Percentiles rank a stretch among this genome's conserved stretches.
These are phyloP conservation scores for Serripes groenlandicus DNA, from an alignment of 2,888 invertebrate genomes.

Conservation along the genomic window DNA sequence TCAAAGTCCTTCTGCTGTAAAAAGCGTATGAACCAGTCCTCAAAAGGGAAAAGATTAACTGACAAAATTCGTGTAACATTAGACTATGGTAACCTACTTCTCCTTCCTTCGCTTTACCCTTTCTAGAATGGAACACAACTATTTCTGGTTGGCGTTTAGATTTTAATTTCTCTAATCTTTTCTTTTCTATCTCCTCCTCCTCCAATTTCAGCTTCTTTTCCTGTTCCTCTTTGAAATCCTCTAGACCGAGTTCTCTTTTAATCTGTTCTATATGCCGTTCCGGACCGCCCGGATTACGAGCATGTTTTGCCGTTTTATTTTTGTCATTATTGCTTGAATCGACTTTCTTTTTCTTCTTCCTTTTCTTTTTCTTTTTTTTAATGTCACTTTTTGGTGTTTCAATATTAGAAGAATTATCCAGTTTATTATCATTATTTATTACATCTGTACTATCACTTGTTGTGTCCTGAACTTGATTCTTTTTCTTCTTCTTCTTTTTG, in stretches of 20 bases:
- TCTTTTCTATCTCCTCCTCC: neutral
- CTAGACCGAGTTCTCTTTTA: slow-evolving; percentile 49
- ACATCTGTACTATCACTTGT: slow-evolving; percentile 22
- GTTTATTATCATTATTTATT: slow-evolving; percentile 2
- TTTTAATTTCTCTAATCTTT: too few species aligned
- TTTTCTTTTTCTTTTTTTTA: slow-evolving; percentile 38
- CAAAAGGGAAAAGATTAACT: too few species aligned
- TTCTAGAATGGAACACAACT: slow-evolving; percentile 72
- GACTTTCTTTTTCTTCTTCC: slow-evolving; percentile 25
- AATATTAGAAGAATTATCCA: neutral
- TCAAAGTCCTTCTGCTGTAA: too few species aligned
- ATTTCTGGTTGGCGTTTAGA: slow-evolving; percentile 63
- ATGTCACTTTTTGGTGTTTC: neutral
- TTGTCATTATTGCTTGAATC: slow-evolving; percentile 1
- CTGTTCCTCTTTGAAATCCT: slow-evolving; percentile 49
- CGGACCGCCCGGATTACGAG: neutral
- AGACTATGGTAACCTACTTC: too few species aligned
- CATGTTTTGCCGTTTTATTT: neutral
- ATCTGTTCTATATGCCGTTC: slow-evolving; percentile 41
- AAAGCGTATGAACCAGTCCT: too few species aligned
- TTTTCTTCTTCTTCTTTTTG: slow-evolving; percentile 43
- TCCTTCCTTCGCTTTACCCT: neutral
- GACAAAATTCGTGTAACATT: too few species aligned
- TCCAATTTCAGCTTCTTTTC: slow-evolving; percentile 2
- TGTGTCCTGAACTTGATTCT: too few species aligned